Conservation (phyloP, 2,797 vertebrate species). For the Neomorphus geoffroyi region DNA sequence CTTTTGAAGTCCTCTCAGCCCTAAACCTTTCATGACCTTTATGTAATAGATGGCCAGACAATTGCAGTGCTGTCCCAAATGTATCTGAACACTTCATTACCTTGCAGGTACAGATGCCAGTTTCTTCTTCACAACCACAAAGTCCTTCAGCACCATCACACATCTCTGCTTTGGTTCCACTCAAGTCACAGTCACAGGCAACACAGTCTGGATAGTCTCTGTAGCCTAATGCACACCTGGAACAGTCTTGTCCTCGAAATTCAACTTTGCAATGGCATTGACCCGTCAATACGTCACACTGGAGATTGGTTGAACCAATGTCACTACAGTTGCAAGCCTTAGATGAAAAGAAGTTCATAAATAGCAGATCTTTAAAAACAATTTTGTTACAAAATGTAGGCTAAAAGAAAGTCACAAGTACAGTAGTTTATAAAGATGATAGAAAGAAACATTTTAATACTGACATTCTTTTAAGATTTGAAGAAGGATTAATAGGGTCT, state of each 20-base stretch:
- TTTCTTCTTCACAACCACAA: conserved; percentile 82
- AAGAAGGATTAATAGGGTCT: background rate
- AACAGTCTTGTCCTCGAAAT: conserved; percentile 82
- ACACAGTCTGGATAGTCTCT: conserved; percentile 86
- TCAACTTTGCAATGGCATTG: conserved; percentile 82
- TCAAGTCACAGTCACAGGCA: conserved; percentile 85
- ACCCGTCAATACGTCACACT: conserved; percentile 82
- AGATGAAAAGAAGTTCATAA: background rate
- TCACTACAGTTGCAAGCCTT: conserved; percentile 87
- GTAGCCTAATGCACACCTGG: conserved; percentile 84
- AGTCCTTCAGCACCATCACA: conserved; percentile 79
- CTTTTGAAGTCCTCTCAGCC: background rate
- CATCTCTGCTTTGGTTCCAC: conserved; percentile 79
- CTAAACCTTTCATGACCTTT: background rate
- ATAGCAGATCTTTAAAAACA: background rate
- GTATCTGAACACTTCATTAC: conserved; percentile 47
- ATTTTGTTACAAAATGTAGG: background rate
- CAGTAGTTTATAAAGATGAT: background rate
- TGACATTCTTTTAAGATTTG: background rate
- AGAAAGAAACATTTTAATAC: background rate
- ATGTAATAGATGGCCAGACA: background rate
- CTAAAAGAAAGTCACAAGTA: background rate
- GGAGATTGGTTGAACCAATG: conserved; percentile 77
- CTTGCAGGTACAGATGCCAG: conserved; percentile 90
- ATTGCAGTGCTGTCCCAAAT: background rate